Conservation (phyloP, 2,113 vertebrate species). For the Zosterops borbonicus region DNA sequence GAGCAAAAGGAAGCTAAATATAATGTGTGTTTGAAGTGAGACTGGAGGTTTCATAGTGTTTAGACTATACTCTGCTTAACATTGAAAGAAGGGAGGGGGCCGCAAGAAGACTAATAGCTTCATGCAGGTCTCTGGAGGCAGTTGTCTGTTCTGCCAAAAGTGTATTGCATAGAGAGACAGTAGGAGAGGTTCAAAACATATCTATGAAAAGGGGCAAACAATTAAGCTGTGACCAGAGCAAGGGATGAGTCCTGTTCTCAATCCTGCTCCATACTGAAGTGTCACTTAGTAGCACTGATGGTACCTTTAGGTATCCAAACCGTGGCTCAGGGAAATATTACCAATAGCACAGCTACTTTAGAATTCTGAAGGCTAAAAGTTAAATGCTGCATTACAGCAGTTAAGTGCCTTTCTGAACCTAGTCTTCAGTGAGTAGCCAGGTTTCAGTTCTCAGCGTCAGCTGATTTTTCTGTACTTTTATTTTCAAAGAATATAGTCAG, state of each 20-base stretch:
- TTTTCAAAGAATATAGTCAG: not conserved
- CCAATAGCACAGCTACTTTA: not conserved
- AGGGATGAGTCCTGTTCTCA: rapidly evolving
- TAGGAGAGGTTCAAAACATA: not conserved
- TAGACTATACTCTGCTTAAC: not conserved
- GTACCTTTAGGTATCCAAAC: not conserved
- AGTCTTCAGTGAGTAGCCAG: not conserved
- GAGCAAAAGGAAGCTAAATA: not conserved
- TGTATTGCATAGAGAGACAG: not conserved
- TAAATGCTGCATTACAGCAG: not conserved
- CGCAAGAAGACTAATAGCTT: not conserved
- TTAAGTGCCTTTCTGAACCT: not conserved
- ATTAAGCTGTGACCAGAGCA: not conserved
- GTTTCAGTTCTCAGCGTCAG: not conserved
- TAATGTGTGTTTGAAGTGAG: not conserved
- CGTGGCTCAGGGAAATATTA: not conserved
- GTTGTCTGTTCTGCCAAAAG: not conserved
- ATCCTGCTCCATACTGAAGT: not conserved
- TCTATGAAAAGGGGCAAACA: not conserved
- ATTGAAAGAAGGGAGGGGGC: not conserved
- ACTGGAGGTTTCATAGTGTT: not conserved
- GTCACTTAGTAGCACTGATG: not conserved
- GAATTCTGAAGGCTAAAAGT: not conserved
- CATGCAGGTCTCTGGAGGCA: not conserved
- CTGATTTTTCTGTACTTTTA: not conserved